These are phyloP conservation scores for Andrena fulva DNA, from an alignment of 2,888 invertebrate species.

Conservation along the genomic window DNA sequence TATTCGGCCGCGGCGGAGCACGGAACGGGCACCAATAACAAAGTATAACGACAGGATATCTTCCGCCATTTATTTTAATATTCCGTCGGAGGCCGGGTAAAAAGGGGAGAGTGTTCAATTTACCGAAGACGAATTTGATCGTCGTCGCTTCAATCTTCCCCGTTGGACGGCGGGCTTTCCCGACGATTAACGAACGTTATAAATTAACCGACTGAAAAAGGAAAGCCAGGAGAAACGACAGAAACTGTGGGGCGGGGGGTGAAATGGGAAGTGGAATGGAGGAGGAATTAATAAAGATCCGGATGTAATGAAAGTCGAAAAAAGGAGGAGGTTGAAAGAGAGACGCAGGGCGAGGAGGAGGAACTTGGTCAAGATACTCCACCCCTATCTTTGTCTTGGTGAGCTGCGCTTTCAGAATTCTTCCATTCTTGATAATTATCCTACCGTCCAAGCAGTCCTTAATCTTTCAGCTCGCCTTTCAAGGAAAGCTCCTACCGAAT, in stretches of 20 bases:
- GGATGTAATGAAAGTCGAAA: constrained; percentile 67
- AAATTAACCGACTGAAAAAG: background rate
- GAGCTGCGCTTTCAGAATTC: constrained; percentile 79
- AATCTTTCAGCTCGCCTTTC: constrained; percentile 79
- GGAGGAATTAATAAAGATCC: constrained; percentile 21
- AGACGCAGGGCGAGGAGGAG: constrained; percentile 32
- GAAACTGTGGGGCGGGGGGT: background rate
- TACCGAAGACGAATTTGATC: constrained; percentile 22
- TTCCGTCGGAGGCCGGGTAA: constrained; percentile 17
- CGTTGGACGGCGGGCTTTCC: constrained; percentile 58
- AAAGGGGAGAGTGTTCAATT: constrained; percentile 25
- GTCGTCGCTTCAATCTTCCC: constrained; percentile 22
- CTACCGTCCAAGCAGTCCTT: constrained; percentile 78
- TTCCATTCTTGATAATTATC: constrained; percentile 82
- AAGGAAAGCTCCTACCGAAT: constrained; percentile 77
- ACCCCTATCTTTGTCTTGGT: constrained; percentile 77
- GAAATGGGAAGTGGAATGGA: constrained; percentile 41
- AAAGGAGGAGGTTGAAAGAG: constrained; percentile 62
- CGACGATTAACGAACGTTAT: constrained; percentile 3
- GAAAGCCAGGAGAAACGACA: too few species aligned
- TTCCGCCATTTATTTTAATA: constrained; percentile 74
- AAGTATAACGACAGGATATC: constrained; percentile 62
- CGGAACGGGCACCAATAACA: constrained; percentile 49
- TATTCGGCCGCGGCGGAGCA: constrained; percentile 32
- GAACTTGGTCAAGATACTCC: constrained; percentile 52